A percentile compares a stretch with the other conserved stretches of the same genome.
Conservation (phyloP, 2,797 vertebrate genomes). For the Vespertilio murinus region DNA sequence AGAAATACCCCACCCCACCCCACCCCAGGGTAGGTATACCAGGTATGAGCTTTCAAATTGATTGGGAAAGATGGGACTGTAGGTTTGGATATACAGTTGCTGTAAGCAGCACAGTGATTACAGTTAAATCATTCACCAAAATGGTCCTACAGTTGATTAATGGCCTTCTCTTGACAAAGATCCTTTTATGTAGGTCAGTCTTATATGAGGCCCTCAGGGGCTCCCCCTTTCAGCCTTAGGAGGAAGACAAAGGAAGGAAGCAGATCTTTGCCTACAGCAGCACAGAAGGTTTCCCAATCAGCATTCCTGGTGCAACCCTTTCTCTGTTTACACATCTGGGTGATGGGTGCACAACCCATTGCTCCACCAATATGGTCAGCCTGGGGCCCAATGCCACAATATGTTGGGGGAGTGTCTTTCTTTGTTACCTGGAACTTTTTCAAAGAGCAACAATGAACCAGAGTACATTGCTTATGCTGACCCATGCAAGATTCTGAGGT, state of each 20-base stretch:
- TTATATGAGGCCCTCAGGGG: conserved; percentile 7
- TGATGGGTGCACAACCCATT: background rate
- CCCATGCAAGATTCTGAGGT: background rate
- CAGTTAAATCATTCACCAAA: conserved; percentile 34
- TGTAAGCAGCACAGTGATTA: background rate
- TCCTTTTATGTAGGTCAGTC: conserved; percentile 50
- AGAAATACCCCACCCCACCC: background rate
- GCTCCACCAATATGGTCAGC: background rate
- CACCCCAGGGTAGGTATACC: background rate
- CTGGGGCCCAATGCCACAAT: background rate
- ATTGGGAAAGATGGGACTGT: background rate
- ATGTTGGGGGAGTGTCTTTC: background rate
- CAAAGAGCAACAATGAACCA: conserved; percentile 21
- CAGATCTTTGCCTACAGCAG: conserved; percentile 5
- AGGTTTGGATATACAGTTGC: background rate
- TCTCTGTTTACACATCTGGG: background rate
- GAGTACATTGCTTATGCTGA: background rate
- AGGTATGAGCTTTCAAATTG: background rate
- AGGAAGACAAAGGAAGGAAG: conserved; percentile 53
- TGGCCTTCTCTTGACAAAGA: conserved; percentile 58
- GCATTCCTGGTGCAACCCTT: conserved; percentile 5
- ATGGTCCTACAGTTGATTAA: conserved; percentile 65
- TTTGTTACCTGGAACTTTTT: conserved; percentile 1
- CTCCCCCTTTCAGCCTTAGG: conserved; percentile 1
- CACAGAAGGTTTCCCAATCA: conserved; percentile 70